Evolutionary conservation across 1,140 invertebrate species (phyloP).

Genomic region (Limonius californicus): DNA sequence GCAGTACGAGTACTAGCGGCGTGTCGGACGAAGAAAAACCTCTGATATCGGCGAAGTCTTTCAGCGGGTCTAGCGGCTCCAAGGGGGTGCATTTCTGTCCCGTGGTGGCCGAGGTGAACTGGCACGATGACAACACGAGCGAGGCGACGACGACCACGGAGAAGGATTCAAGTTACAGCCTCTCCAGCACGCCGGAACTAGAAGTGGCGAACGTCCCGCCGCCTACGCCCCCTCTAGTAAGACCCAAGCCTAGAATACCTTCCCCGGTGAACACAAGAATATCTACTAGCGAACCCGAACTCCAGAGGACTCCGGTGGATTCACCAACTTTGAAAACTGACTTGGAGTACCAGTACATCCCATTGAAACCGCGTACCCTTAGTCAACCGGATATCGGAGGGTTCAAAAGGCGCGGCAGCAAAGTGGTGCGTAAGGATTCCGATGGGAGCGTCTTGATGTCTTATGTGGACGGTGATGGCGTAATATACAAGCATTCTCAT

Average conservation of each 20-base stretch:
- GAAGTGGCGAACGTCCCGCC: constrained; percentile 13
- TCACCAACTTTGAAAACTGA: not conserved
- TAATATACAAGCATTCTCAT: constrained; percentile 41
- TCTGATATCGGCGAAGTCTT: constrained; percentile 50
- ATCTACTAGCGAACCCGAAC: constrained; percentile 14
- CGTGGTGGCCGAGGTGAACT: constrained; percentile 68
- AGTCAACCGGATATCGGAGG: constrained; percentile 16
- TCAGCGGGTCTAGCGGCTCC: constrained; percentile 48
- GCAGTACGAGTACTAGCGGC: constrained; percentile 37
- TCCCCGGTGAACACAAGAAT: not conserved
- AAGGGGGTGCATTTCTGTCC: constrained; percentile 65
- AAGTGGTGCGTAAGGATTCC: constrained; percentile 38
- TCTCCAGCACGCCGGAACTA: constrained; percentile 29
- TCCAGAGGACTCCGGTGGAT: constrained; percentile 7
- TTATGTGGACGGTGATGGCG: constrained; percentile 39
- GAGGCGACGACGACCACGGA: constrained; percentile 41
- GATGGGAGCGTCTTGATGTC: constrained; percentile 39
- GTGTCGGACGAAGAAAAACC: constrained; percentile 47
- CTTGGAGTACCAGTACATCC: not conserved
- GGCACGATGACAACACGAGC: constrained; percentile 54
- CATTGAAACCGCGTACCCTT: not conserved
- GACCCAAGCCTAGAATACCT: constrained; percentile 15
- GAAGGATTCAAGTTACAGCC: constrained; percentile 33
- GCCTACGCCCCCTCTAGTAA: constrained; percentile 14
- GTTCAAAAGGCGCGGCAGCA: constrained; percentile 13